Conservation (phyloP, 2,113 vertebrate genomes). For the Grus americana region DNA sequence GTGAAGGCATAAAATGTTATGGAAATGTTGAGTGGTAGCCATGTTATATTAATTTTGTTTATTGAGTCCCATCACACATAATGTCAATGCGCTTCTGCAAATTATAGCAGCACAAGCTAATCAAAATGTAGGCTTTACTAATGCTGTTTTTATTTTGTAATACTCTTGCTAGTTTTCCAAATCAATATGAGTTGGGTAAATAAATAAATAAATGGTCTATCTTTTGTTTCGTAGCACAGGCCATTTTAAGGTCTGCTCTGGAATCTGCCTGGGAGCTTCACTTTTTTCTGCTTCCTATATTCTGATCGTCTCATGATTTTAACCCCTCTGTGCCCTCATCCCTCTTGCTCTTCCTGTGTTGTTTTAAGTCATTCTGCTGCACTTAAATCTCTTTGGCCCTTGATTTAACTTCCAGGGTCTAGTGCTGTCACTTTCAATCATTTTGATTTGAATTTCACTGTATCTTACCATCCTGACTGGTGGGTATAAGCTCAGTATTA, state of each 20-base stretch:
- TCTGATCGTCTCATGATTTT: background rate
- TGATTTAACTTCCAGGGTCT: background rate
- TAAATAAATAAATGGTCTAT: constrained; percentile 20
- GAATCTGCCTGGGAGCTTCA: background rate
- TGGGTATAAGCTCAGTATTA: background rate
- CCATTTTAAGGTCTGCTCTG: background rate
- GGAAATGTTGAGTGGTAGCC: constrained; percentile 28
- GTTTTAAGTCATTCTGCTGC: background rate
- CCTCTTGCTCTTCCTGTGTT: background rate
- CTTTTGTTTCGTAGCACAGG: background rate
- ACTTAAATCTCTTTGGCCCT: background rate
- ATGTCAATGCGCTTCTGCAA: constrained; percentile 36
- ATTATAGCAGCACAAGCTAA: constrained; percentile 29
- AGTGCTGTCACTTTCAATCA: background rate
- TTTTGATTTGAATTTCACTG: background rate
- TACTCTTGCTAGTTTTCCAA: constrained; percentile 8
- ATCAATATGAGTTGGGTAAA: constrained; percentile 1
- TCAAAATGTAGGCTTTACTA: constrained; percentile 13
- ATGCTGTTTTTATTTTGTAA: constrained; percentile 11
- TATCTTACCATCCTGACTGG: background rate
- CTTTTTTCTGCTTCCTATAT: background rate
- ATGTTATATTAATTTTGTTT: constrained; percentile 50
- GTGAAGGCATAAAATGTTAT: constrained; percentile 17
- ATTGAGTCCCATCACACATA: constrained; percentile 46
- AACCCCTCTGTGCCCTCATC: background rate